These are phyloP conservation scores for Cynopterus brachyotis DNA, from an alignment of 2,113 vertebrate species.

Conservation along the genomic window DNA sequence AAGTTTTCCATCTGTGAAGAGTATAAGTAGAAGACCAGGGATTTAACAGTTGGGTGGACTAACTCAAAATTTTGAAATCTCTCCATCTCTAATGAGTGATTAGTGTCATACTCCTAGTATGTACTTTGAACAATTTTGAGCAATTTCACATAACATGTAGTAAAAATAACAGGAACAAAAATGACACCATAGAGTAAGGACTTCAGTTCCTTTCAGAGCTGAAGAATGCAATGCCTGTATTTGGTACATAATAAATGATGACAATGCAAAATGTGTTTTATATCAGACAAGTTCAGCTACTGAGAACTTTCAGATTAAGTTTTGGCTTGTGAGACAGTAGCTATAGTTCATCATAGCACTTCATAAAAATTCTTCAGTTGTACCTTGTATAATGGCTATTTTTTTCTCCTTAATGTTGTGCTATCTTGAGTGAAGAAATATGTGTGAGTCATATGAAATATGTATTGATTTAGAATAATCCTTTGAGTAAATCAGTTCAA, in stretches of 20 bases:
- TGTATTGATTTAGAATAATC: constrained; percentile 2
- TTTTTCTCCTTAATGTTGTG: neutral
- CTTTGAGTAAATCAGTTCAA: constrained; percentile 52
- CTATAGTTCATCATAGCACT: neutral
- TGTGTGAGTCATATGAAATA: constrained; percentile 28
- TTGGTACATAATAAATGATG: neutral
- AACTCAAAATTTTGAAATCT: neutral
- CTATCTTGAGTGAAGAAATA: neutral
- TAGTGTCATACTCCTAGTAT: neutral
- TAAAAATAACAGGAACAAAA: constrained; percentile 28
- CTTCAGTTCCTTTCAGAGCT: neutral
- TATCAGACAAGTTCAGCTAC: neutral
- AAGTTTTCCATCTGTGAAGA: neutral
- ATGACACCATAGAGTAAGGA: neutral
- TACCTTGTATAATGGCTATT: neutral
- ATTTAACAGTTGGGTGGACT: neutral
- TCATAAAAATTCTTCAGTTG: neutral
- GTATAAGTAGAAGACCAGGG: neutral
- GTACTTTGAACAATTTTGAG: neutral
- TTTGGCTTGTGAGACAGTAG: neutral
- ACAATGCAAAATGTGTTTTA: neutral
- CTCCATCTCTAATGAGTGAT: neutral
- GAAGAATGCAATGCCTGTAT: neutral
- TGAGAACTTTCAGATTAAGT: neutral
- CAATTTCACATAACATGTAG: neutral